Evolutionary conservation across 2,888 invertebrate genomes (phyloP), one percentile per base, ranked within the genome.

Genomic region (Apamea sordens): DNA sequence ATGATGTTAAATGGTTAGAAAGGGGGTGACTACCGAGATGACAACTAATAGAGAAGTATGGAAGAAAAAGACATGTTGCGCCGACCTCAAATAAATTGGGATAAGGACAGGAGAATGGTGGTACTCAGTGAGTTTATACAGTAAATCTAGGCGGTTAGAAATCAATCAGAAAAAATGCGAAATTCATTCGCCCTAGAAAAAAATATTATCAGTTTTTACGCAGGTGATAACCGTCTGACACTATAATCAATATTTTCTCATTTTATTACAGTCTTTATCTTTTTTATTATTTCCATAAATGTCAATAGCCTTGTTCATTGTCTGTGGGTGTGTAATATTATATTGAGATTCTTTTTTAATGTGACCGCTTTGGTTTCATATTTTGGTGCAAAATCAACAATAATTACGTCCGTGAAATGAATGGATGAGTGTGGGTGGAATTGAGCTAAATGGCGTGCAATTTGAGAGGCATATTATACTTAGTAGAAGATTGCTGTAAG

Each of bases 221-320:
- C 36, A 21, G 0, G 5, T 2, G 64, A 53, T 82, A 84, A 69
- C 41, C 21, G 5, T 8, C 3, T 84, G 79, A 79, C 79, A 79
- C n/a, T 18, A 36, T 36, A 84, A 73, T 41, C 63, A 84, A 82
- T 79, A 82, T 79, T 68, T 69, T 59, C 1, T 59, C 1, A 21
- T 21, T 61, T 56, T 70, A 84, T 74, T 53, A 61, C 7, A 32
- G 15, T 1, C 28, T 61, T 82, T 82, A 82, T 82, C 82, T 84
- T 15, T 79, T 80, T 70, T 70, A 84, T 82, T 84, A 36, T 70
- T 84, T 44, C 24, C 64, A 69, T 73, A 80, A 82, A 79, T 79
- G 84, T 84, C 79, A 79, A 81, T 4, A 68, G n/a, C 53, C 36
- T 41, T 59, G 41, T 36, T 50, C 41, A 5, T 3, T 63, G 79